phyloP scores from a whole-genome alignment of 2,113 vertebrate species.

The Sigmodon hispidus region DNA sequence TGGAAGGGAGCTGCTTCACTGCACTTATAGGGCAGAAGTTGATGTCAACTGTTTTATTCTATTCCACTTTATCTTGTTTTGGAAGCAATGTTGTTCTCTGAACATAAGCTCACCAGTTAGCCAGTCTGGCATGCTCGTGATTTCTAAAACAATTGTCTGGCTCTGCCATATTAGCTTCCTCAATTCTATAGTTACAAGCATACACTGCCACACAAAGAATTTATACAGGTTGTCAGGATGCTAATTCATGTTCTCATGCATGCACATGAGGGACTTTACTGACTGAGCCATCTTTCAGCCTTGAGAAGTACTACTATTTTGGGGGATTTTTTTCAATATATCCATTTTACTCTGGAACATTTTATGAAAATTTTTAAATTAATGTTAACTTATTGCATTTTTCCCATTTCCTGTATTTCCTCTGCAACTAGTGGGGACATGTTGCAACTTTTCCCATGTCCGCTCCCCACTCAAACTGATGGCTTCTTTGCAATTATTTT shows the following conservation, averaged over 20 bases:
- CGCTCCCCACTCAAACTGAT: not conserved
- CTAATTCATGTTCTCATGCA: not conserved
- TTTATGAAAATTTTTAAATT: not conserved
- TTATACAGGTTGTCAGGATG: not conserved
- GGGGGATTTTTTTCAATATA: not conserved
- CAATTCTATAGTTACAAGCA: too few relatives aligned
- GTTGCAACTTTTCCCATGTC: too few relatives aligned
- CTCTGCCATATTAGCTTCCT: not conserved
- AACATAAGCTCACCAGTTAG: not conserved
- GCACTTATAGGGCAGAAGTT: not conserved
- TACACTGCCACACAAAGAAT: not conserved
- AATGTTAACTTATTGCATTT: not conserved
- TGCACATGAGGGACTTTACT: not conserved
- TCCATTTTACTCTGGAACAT: not conserved
- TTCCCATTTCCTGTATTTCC: not conserved
- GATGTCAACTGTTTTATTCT: not conserved
- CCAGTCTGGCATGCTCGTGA: not conserved
- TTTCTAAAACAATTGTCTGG: not conserved
- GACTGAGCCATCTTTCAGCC: not conserved
- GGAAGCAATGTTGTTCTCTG: not conserved
- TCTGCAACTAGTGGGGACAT: too few relatives aligned
- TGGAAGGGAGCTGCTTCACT: not conserved
- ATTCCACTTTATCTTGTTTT: too few relatives aligned
- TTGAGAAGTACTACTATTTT: not conserved
- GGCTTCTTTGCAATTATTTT: not conserved